phyloP scores from a whole-genome alignment of 2,888 invertebrate species.

The Pasiphila rectangulata region DNA sequence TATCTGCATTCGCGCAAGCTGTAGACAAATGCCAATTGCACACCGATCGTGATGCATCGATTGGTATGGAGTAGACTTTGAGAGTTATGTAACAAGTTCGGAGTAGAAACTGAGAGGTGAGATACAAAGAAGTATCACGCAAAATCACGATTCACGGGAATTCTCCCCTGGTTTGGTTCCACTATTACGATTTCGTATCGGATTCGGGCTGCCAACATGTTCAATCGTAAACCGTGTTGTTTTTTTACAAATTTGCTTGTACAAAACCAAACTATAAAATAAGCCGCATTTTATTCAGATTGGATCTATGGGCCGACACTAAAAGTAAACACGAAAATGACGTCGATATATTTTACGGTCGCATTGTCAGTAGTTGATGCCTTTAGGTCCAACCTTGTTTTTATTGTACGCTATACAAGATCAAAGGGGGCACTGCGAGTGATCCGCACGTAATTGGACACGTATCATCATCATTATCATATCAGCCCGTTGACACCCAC shows the following conservation, averaged over 20 bases:
- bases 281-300: slow-evolving; percentile 24
- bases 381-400: slow-evolving; percentile 15
- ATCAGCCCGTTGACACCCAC: no score
- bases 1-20: no score
- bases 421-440: slow-evolving; percentile 20
- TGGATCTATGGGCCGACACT: slow-evolving; percentile 21
- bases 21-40: no score
- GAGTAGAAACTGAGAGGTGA: no score
- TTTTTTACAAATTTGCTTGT: background rate
- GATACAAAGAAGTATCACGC: no score
- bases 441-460: slow-evolving; percentile 24
- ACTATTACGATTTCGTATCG: no score
- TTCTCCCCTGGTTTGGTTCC: no score
- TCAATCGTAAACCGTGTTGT: background rate
- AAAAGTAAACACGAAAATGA: slow-evolving; percentile 23
- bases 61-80: no score
- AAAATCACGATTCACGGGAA: no score
- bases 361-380: slow-evolving; percentile 25
- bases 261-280: slow-evolving; percentile 18
- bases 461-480: slow-evolving; percentile 4
- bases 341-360: slow-evolving; percentile 24
- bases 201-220: no score
- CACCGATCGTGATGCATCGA: no score
- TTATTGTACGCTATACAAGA: slow-evolving; percentile 23
- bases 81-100: no score